phyloP scores from a whole-genome alignment of 2,113 vertebrate genomes.

The Leiothrix lutea region DNA sequence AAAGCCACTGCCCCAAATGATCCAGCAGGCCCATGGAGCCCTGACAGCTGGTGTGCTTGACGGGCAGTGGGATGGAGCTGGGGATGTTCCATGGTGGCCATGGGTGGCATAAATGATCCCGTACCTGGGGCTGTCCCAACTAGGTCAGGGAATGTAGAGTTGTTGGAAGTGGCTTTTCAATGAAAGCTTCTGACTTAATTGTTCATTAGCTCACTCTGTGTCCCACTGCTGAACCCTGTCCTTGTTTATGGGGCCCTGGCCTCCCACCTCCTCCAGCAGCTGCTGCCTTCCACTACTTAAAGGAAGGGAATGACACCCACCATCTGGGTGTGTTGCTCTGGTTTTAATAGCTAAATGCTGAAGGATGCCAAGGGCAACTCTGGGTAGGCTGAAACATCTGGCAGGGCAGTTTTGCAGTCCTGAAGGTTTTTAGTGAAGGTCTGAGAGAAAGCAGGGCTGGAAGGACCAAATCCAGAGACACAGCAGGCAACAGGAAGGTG shows the following conservation, averaged over 20 bases:
- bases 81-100: neutral
- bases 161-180: neutral
- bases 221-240: neutral
- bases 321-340: fast-evolving
- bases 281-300: neutral
- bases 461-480: neutral
- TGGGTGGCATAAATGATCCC: fast-evolving
- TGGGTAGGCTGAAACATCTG: neutral
- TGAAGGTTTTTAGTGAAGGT: neutral
- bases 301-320: neutral
- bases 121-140: neutral
- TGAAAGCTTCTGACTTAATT: neutral
- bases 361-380: neutral
- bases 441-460: neutral
- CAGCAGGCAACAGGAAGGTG: neutral
- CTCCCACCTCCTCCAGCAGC: neutral
- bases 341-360: neutral
- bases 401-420: fast-evolving
- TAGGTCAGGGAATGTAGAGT: neutral
- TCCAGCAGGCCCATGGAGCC: fast-evolving
- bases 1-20: neutral
- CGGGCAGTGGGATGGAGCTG: neutral
- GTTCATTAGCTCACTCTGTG: neutral
- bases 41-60: neutral
- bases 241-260: neutral